A percentile compares a stretch with the other conserved stretches of the same genome.
These are phyloP conservation scores for Sus scrofa DNA, from an alignment of 2,113 vertebrate species.

Conservation along the genomic window DNA sequence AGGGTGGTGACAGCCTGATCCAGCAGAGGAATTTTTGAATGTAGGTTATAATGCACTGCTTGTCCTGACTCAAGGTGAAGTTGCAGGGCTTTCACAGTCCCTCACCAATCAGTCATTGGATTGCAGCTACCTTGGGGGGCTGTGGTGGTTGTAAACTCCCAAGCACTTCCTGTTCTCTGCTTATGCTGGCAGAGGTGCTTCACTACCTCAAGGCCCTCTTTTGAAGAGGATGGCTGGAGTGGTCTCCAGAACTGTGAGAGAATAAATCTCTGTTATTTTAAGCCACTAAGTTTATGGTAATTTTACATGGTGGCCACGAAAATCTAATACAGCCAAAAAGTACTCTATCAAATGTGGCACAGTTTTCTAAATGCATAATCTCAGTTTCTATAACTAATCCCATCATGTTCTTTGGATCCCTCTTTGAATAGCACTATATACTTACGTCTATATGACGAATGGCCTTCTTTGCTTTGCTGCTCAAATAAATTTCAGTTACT, in stretches of 20 bases:
- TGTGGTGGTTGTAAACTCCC: neutral
- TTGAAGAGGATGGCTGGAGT: neutral
- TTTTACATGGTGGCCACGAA: neutral
- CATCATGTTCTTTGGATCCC: neutral
- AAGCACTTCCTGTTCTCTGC: neutral
- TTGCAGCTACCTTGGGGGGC: neutral
- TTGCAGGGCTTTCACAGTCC: neutral
- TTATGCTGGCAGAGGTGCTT: neutral
- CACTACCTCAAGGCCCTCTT: neutral
- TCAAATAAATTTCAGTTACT: conserved; percentile 1
- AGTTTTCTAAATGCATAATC: neutral
- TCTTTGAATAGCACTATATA: neutral
- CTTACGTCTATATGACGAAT: neutral
- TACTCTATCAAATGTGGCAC: neutral
- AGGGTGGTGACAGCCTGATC: neutral
- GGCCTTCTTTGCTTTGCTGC: neutral
- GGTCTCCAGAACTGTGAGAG: neutral
- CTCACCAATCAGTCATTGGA: neutral
- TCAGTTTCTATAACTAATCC: neutral
- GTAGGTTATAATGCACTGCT: neutral
- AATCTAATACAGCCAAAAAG: neutral
- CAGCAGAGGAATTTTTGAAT: neutral
- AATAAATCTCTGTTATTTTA: neutral
- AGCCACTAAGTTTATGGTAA: neutral
- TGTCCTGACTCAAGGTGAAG: neutral